Evolutionary conservation across 2,888 invertebrate genomes (phyloP).

Genomic region (Mantis religiosa): DNA sequence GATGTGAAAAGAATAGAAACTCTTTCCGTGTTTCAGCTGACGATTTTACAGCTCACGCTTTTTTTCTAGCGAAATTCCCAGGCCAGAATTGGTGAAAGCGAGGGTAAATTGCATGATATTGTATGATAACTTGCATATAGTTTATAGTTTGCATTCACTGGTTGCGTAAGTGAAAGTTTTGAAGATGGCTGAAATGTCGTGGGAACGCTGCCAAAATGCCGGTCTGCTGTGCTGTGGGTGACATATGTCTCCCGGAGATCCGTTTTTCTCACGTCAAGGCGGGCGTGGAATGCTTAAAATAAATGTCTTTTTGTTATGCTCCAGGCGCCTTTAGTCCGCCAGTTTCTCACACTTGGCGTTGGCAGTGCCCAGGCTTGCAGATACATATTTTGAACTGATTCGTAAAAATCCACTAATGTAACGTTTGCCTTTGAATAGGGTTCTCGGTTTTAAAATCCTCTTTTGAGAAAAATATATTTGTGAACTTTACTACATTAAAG

Average conservation of each 20-base stretch:
- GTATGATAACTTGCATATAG: not conserved
- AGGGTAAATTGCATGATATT: not conserved
- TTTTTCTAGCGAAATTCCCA: not conserved
- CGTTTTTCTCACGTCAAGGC: not conserved
- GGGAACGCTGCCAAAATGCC: not conserved
- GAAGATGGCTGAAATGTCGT: not conserved
- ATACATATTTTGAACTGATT: not conserved
- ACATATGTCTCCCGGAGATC: not conserved
- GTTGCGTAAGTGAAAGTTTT: not conserved
- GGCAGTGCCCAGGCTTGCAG: too few relatives aligned
- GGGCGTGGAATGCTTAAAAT: not conserved
- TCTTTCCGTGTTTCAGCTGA: not conserved
- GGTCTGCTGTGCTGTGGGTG: not conserved
- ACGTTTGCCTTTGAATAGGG: too few relatives aligned
- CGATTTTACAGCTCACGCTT: not conserved
- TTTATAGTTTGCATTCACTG: not conserved
- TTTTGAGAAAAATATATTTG: too few relatives aligned
- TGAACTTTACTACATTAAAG: too few relatives aligned
- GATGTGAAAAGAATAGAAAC: not conserved
- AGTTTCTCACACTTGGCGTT: not conserved
- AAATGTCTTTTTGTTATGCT: not conserved
- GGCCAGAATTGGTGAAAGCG: not conserved
- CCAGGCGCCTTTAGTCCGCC: not conserved
- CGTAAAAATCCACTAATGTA: not conserved
- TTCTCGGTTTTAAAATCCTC: too few relatives aligned